These are phyloP conservation scores for Temnothorax longispinosus DNA, from an alignment of 1,140 invertebrate genomes.

Conservation along the genomic window DNA sequence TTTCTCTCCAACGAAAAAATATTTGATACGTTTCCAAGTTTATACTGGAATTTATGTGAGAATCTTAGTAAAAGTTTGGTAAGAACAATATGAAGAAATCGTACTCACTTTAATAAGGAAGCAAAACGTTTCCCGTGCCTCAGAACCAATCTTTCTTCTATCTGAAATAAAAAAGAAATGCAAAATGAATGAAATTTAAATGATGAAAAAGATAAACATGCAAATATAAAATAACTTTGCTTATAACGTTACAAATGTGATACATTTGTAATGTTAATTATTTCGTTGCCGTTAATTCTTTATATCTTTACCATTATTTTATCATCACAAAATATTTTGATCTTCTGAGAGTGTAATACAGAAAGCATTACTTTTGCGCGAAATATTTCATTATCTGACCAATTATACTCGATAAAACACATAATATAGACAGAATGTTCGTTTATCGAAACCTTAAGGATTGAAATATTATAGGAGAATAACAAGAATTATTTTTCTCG, in stretches of 20 bases:
- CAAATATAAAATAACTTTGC: neutral
- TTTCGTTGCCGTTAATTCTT: neutral
- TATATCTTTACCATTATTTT: neutral
- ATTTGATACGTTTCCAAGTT: neutral
- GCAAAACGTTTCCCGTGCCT: neutral
- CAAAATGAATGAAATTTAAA: neutral
- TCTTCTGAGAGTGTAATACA: neutral
- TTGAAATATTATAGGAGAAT: neutral
- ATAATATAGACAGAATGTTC: neutral
- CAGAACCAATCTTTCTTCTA: neutral
- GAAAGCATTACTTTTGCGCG: neutral
- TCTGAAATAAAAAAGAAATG: constrained; percentile 18
- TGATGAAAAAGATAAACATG: neutral
- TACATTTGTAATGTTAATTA: neutral
- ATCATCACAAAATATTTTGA: neutral
- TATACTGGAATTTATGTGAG: neutral
- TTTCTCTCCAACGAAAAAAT: neutral
- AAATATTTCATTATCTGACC: neutral
- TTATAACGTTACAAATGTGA: neutral
- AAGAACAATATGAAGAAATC: neutral
- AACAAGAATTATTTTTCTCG: neutral
- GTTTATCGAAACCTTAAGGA: neutral
- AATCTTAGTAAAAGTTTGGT: neutral
- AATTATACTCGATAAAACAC: neutral
- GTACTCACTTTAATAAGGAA: constrained; percentile 41